Base-by-base conservation (phyloP, 2,113 vertebrate genomes). In the Mustelus asterias region DNA sequence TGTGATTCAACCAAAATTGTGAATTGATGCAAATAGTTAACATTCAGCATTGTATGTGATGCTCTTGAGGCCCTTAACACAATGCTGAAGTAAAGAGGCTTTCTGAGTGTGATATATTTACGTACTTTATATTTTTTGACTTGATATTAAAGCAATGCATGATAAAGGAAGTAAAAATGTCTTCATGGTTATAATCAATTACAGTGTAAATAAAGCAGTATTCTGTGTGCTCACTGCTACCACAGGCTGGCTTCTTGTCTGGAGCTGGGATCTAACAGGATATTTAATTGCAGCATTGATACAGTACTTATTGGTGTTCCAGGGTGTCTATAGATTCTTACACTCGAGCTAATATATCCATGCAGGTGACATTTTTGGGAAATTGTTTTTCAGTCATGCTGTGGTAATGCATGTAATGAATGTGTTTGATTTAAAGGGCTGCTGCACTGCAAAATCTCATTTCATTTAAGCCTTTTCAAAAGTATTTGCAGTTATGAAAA, bases 211-310 rank as follows among this genome's bases (percentile, higher is more conserved):
- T 44, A 83, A 83, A 44, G 16, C 78, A 83, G 78, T 3, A 37
- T 5, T 83, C 89, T n/a, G 14, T 37, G 9, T 60, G 26, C 60
- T 65, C 33, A 3, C 58, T 65, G 60, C 16, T 65, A 37, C 1
- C 7, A 1, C 89, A 92, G 63, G 16, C 60, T 92, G 88, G 3
- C 54, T 90, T 29, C 54, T 60, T 16, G 54, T 60, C 88, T 90
- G 88, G 48, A 58, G 80, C 26, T 60, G 33, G 89, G 89, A 37
- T 37, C 33, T n/a, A 65, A 92, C 18, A 60, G 58, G 60, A 37
- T 92, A n/a, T 65, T 92, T 92, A 92, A 60, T 90, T 90, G 88
- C 29, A 90, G 48, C 86, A 65, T 93, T 18, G 33, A 20, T 22
- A 22, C 89, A 67, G 11, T 63, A 16, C 3, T 60, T 90, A 60